Base-by-base conservation (phyloP, 2,797 vertebrate genomes). In the Sebastes nivosus region DNA sequence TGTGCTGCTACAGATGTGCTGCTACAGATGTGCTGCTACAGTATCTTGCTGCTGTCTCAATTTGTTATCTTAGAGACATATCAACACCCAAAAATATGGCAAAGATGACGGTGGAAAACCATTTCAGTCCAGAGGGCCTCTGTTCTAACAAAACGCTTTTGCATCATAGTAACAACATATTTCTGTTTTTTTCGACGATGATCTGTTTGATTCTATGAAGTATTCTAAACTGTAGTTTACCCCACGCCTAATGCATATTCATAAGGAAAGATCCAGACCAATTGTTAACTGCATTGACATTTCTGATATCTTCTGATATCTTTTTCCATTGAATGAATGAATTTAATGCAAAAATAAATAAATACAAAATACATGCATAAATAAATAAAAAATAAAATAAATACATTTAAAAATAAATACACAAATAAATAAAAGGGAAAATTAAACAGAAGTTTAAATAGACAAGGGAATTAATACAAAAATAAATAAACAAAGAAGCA, bases 161-260 rank as follows among this genome's bases (percentile, higher is more conserved):
- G 52, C 50, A 59, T 27, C 63, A 72, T 5, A 42, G 69, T 54
- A 70, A 64, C 58, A 75, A 66, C n/a, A 58, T 24, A 5, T 79
- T 65, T 79, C 55, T 42, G 5, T 46, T 67, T 3, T 20, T 87
- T 82, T 87, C 69, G 67, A 88, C 58, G 42, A 75, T 61, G 66
- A 59, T 76, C 29, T 81, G 64, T 88, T 46, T 46, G 42, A 46
- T 18, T 46, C 18, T 29, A 6, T 72, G 22, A 52, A 60, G 29
- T 29, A 20, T 25, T 67, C 22, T 79, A 8, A 38, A 13, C 63
- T 60, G 38, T 38, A 36, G 22, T 54, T 38, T 38, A 50, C 27
- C 57, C 27, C 46, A 46, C 1, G 1, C 8, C 42, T 34, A 30
- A 64, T 50, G 52, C 24, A 61, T n/a, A 82, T 24, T 67, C 27